Evolutionary conservation across 92 coral and sea anemone genomes (phyloP).

Genomic region (Siderastrea siderea): DNA sequence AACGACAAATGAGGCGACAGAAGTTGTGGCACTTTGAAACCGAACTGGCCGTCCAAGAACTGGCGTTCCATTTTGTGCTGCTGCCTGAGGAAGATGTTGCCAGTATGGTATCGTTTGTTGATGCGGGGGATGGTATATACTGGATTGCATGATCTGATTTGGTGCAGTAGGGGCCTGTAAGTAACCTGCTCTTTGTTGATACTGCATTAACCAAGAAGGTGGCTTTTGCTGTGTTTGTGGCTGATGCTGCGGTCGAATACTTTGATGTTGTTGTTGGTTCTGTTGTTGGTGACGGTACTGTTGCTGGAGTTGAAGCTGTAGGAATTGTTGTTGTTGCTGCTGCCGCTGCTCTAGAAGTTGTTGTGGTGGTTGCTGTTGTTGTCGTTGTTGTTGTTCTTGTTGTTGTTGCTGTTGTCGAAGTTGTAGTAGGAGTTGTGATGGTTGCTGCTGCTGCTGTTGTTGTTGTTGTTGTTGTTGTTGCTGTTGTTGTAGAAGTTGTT

Average conservation of each 20-base stretch:
- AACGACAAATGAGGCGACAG: background rate
- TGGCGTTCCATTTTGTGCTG: background rate
- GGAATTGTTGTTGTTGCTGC: background rate
- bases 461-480: background rate
- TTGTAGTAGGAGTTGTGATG: background rate
- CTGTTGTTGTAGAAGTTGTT: background rate
- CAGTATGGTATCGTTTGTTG: background rate
- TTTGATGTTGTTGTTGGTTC: background rate
- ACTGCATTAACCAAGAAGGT: background rate
- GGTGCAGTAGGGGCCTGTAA: background rate
- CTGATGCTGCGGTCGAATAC: background rate
- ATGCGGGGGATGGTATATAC: background rate
- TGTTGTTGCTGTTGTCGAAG: background rate
- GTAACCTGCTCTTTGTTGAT: conserved; percentile 24
- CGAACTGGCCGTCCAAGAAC: background rate
- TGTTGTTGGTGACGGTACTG: background rate
- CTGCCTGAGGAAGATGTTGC: conserved; percentile 6
- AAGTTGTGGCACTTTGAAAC: background rate
- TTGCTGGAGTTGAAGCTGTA: background rate
- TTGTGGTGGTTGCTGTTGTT: conserved; percentile 2
- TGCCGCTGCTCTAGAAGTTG: background rate
- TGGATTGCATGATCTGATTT: background rate
- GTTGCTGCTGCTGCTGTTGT: background rate
- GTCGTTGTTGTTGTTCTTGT: conserved; percentile 2
- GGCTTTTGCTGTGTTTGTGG: background rate